Conservation (phyloP, 1,140 invertebrate genomes). For the Anthonomus grandis region DNA sequence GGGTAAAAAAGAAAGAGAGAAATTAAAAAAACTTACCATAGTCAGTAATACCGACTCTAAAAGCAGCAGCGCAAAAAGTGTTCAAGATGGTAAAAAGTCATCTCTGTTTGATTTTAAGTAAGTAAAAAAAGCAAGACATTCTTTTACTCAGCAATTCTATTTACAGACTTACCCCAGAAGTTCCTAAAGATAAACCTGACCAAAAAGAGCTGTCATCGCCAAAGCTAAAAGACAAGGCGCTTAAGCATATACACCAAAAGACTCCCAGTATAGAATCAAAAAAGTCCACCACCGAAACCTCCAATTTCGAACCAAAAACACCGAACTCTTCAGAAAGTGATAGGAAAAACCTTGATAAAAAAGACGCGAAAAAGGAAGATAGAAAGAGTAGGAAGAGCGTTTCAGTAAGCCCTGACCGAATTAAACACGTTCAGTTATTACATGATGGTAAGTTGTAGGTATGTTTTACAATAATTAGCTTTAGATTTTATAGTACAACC, state of each 20-base stretch:
- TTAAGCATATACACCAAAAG: conserved; percentile 29
- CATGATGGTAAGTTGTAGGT: conserved; percentile 27
- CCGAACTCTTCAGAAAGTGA: conserved; percentile 37
- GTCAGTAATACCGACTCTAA: conserved; percentile 6
- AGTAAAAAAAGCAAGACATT: background rate
- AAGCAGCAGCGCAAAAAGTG: conserved; percentile 4
- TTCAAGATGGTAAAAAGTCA: conserved; percentile 11
- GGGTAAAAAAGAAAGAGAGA: conserved; percentile 42
- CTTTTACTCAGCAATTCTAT: no score
- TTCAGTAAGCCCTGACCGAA: conserved; percentile 41
- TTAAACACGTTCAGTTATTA: conserved; percentile 39
- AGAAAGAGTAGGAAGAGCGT: conserved; percentile 36
- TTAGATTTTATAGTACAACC: background rate
- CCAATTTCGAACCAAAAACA: conserved; percentile 33
- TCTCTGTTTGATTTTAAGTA: conserved; percentile 15
- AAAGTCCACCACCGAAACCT: conserved; percentile 33
- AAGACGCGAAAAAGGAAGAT: conserved; percentile 28
- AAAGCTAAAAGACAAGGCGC: conserved; percentile 27
- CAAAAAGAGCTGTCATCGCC: conserved; percentile 31
- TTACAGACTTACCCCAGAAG: no score
- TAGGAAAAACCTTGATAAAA: conserved; percentile 26
- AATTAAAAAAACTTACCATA: conserved; percentile 19
- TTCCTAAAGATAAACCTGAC: no score
- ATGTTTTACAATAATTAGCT: background rate
- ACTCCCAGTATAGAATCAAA: conserved; percentile 41